These are phyloP conservation scores for Trachymyrmex cornetzi DNA, from an alignment of 1,140 invertebrate species.

Conservation along the genomic window DNA sequence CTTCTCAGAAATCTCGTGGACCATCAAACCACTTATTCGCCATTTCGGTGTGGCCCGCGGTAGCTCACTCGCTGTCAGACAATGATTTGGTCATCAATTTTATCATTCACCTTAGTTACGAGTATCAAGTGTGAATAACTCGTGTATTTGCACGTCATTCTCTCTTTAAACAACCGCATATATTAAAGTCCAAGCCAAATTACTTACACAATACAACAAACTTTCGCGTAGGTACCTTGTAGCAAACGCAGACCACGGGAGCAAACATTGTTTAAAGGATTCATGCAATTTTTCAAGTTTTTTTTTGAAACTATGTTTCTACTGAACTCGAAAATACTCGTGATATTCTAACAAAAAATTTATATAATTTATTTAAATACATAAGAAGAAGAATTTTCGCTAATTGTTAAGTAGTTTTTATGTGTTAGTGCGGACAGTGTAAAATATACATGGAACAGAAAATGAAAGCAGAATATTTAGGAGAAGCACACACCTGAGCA, in stretches of 20 bases:
- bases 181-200: conserved; percentile 18
- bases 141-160: neutral
- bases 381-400: neutral
- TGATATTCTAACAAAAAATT: conserved; percentile 10
- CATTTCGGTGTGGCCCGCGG: conserved; percentile 5
- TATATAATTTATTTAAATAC: conserved; percentile 34
- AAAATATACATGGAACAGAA: neutral
- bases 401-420: neutral
- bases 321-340: conserved; percentile 3
- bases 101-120: conserved; percentile 5
- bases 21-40: conserved; percentile 54
- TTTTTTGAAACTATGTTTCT: neutral
- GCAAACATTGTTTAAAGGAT: conserved; percentile 52
- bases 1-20: conserved; percentile 57
- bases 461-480: neutral
- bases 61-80: neutral
- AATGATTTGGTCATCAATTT: conserved; percentile 27
- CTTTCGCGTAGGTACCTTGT: neutral
- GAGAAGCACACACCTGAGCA: neutral
- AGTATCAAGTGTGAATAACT: conserved; percentile 2
- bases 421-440: neutral
- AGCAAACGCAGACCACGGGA: neutral
- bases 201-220: neutral
- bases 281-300: conserved; percentile 7
- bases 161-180: conserved; percentile 9